Evolutionary conservation across 2,113 vertebrate species (phyloP).

Genomic region (Antennarius striatus): DNA sequence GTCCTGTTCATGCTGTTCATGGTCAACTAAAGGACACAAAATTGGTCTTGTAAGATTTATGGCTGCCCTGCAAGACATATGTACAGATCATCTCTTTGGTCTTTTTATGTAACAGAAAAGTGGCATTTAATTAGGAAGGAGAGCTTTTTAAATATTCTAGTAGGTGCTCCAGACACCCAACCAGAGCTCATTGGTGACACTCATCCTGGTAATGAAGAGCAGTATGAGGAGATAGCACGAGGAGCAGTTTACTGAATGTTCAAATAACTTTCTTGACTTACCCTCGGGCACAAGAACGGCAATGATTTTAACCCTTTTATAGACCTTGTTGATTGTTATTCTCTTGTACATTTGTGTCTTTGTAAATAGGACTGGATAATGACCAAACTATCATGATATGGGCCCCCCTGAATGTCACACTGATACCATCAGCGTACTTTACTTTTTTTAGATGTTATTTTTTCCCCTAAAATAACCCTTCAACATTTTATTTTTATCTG

Average conservation of each 20-base stretch:
- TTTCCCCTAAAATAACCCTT: too few relatives aligned
- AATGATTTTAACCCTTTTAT: neutral
- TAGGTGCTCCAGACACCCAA: slow-evolving; percentile 68
- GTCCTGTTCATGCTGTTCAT: slow-evolving; percentile 41
- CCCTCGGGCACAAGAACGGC: neutral
- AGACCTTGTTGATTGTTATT: too few relatives aligned
- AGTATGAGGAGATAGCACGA: slow-evolving; percentile 47
- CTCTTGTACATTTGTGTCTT: too few relatives aligned
- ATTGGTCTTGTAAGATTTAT: slow-evolving; percentile 11
- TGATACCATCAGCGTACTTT: too few relatives aligned
- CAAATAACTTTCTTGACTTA: slow-evolving; percentile 26
- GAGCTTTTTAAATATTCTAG: slow-evolving; percentile 77
- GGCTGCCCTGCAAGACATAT: slow-evolving; percentile 39
- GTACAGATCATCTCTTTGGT: slow-evolving; percentile 16
- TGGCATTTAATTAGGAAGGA: slow-evolving; percentile 71
- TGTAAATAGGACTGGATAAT: too few relatives aligned
- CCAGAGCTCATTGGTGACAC: slow-evolving; percentile 57
- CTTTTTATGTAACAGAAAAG: slow-evolving; percentile 45
- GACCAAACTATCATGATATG: too few relatives aligned
- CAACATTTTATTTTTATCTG: too few relatives aligned
- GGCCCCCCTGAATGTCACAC: too few relatives aligned
- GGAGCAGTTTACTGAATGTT: slow-evolving; percentile 37
- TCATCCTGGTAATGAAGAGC: slow-evolving; percentile 61
- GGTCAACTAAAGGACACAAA: slow-evolving; percentile 40
- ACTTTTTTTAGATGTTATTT: too few relatives aligned